Evolutionary conservation across 1,140 invertebrate species (phyloP).

Genomic region (Euwallacea fornicatus): DNA sequence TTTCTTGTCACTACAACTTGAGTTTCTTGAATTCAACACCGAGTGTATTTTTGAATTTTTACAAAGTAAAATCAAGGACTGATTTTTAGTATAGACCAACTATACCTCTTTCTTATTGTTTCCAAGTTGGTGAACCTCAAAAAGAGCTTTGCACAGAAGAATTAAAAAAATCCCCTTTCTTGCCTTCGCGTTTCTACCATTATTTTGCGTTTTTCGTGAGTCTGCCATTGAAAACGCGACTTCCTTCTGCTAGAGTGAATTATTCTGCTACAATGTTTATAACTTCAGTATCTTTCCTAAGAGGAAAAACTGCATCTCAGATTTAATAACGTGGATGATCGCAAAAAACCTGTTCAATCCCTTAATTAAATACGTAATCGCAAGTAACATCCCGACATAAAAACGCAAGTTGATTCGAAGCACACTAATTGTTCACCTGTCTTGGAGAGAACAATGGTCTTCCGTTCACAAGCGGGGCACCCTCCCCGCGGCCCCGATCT

Average conservation of each 20-base stretch:
- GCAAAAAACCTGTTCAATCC: background rate
- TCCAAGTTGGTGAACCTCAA: too few species aligned
- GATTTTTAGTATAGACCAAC: too few species aligned
- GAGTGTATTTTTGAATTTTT: too few species aligned
- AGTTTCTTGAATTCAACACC: too few species aligned
- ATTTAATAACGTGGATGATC: background rate
- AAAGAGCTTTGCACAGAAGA: too few species aligned
- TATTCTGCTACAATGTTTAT: background rate
- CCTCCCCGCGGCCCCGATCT: conserved; percentile 32
- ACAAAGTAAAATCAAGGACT: too few species aligned
- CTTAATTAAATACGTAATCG: background rate
- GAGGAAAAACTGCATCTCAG: background rate
- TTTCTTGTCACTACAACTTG: too few species aligned
- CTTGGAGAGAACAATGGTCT: conserved; percentile 36
- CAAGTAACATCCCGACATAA: conserved; percentile 19
- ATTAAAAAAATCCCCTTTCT: too few species aligned
- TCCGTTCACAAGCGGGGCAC: conserved; percentile 41
- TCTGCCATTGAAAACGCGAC: background rate
- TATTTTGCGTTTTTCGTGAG: too few species aligned
- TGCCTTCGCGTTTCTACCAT: too few species aligned
- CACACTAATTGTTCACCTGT: conserved; percentile 44
- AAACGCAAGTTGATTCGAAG: conserved; percentile 28
- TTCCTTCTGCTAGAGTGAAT: background rate
- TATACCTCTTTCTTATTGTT: too few species aligned
- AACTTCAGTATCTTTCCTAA: background rate